Conservation (phyloP, 2,113 vertebrate genomes). For the Brevimyrus niger region DNA sequence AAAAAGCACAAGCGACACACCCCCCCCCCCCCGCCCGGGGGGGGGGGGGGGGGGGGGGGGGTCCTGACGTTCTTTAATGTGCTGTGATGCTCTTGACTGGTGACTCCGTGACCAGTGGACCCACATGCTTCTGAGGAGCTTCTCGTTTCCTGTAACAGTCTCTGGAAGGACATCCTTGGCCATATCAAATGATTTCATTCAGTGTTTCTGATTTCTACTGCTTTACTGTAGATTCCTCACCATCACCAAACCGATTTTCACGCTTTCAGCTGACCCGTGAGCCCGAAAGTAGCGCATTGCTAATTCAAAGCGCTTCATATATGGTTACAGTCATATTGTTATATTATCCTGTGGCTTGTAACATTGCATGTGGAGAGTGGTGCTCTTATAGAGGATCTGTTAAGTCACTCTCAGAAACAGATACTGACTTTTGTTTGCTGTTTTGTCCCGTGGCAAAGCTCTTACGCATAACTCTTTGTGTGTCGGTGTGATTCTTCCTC, state of each 20-base stretch:
- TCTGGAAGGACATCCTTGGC: background rate
- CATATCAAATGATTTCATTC: background rate
- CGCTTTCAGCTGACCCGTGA: background rate
- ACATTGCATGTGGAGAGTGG: background rate
- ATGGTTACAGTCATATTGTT: background rate
- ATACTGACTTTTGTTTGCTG: background rate
- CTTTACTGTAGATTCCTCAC: background rate
- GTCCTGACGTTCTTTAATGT: background rate
- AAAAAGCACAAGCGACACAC: too few relatives aligned
- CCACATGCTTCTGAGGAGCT: background rate
- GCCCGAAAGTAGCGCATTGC: background rate
- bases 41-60: too few relatives aligned
- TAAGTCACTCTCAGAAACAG: background rate
- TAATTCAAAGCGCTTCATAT: background rate
- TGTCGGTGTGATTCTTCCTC: background rate
- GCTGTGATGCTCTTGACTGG: background rate
- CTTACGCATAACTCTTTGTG: background rate
- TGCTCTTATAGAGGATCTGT: background rate
- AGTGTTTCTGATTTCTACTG: background rate
- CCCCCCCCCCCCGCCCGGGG: too few relatives aligned
- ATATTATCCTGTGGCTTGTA: background rate
- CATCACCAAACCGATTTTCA: background rate
- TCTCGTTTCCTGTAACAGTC: background rate
- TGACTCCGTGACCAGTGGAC: background rate
- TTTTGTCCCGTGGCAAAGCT: background rate